Base-by-base conservation (phyloP, 2,797 vertebrate genomes). In the Salarias fasciatus region DNA sequence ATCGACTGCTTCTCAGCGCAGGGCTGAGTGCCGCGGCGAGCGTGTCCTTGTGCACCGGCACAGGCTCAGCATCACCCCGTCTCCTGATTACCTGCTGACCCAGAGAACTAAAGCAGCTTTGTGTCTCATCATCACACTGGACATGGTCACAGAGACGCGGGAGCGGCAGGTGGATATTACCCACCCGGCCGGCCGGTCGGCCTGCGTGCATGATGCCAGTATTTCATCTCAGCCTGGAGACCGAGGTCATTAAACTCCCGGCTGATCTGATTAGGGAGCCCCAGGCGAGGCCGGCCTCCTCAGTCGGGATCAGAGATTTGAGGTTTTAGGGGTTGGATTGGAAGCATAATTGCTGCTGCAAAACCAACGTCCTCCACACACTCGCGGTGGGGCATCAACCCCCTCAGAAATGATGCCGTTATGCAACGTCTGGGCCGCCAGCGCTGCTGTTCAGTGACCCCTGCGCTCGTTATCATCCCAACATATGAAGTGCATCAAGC, bases 101-200 rank as follows among this genome's bases (percentile, higher is more conserved):
- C 77, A 77, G 45, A 80, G 76, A 69, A n/a, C 24, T 30, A 86
- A 85, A 88, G 81, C 89, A 68, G 87, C 87, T 86, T 88, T 86
- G 63, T 48, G 48, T 56, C 43, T 76, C 77, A 63, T 79, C 56
- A 60, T 64, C 8, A 6, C 36, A 8, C n/a, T 10, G 2, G 15
- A 14, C 56, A 40, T 57, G 35, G 18, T 24, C 53, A 13, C 42
- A 63, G 46, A 42, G 48, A 38, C 59, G 63, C 44, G 43, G 62
- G 65, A 44, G 38, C 52, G 50, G 31, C 77, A 80, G 85, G 75
- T 83, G 79, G 58, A 58, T 64, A 56, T 52, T 54, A 5, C n/a
- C n/a, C n/a, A n/a, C n/a, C n/a, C n/a, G n/a, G n/a, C n/a, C n/a
- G n/a, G n/a, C n/a, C n/a, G n/a, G n/a, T n/a, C n/a, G n/a, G n/a